Evolutionary conservation across 2,888 invertebrate genomes (phyloP), one percentile per base, ranked within the genome.

Genomic region (Ophonus ardosiacus): DNA sequence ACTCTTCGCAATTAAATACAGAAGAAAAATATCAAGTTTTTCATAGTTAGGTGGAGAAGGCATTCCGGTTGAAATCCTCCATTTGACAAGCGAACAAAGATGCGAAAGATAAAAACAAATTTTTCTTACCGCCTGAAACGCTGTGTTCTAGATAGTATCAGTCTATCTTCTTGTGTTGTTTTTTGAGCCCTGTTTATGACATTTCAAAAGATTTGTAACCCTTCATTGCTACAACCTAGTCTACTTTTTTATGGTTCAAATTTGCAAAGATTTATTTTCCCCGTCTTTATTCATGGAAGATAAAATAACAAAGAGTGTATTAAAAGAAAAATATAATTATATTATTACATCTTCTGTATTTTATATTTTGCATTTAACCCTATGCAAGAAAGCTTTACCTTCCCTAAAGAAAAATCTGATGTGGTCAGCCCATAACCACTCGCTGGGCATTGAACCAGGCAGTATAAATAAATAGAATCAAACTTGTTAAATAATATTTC

Each of bases 121-220:
- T 78, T 78, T 78, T 78, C 78, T 78, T 78, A 57, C 78, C 7
- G 78, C 18, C 78, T 21, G 78, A 78, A 78, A 56, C 56, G 78
- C 56, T 78, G 78, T 56, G 56, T 57, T 78, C 57, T 56, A 57
- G 78, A 78, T 78, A 78, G 78, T 57, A 78, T 78, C 78, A 78
- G 78, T 78, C 78, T 15, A 78, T 78, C 78, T 78, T 78, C 78
- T 78, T 18, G 18, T 51, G 51, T 78, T 78, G 78, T 78, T 78
- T 78, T 74, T 78, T 78, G 56, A n/a, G 21, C 17, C 51, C 56
- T 78, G 78, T 78, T 56, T 56, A 78, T 76, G 61, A 40, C 79
- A 59, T 59, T 79, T 79, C 68, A 15, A 15, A 68, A 68, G 68
- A 68, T 68, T 68, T 68, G 68, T 68, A 38, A 31, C 68, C 68